A percentile compares a stretch with the other conserved stretches of the same genome.
Evolutionary conservation across 2,888 invertebrate genomes (phyloP).

Genomic region (Beris morrisii): DNA sequence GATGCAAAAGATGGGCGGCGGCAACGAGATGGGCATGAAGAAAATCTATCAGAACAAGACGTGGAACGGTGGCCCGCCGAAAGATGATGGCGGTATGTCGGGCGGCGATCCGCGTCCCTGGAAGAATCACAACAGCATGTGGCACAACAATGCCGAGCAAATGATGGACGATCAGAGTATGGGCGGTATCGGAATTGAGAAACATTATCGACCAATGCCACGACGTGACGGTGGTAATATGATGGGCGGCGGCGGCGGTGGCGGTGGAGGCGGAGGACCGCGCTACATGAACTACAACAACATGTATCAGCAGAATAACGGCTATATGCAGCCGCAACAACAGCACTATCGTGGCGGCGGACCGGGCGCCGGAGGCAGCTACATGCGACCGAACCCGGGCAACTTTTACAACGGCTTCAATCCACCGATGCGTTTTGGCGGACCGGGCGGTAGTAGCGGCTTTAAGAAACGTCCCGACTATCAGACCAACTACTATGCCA

Average conservation of each 20-base stretch:
- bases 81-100: neutral
- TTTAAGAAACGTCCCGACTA: constrained; percentile 35
- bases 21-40: constrained; percentile 23
- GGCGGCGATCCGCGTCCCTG: constrained; percentile 27
- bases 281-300: constrained; percentile 23
- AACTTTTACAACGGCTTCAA: constrained; percentile 29
- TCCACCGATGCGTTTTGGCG: constrained; percentile 33
- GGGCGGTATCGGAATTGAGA: constrained; percentile 20
- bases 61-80: constrained; percentile 17
- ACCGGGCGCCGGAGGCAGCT: neutral
- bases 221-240: constrained; percentile 13
- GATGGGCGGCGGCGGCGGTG: neutral
- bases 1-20: constrained; percentile 1
- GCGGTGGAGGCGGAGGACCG: neutral
- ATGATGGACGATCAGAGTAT: constrained; percentile 1
- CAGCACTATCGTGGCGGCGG: constrained; percentile 17
- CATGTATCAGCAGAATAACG: constrained; percentile 29
- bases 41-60: constrained; percentile 27
- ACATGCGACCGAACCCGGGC: constrained; percentile 21
- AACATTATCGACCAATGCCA: constrained; percentile 24
- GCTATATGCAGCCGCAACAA: constrained; percentile 19
- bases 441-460: constrained; percentile 5
- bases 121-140: constrained; percentile 31
- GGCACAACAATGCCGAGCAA: constrained; percentile 23
- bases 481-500: constrained; percentile 32